Evolutionary conservation across 1,140 invertebrate species (phyloP).

Genomic region (Thalassaphorura encarpata): DNA sequence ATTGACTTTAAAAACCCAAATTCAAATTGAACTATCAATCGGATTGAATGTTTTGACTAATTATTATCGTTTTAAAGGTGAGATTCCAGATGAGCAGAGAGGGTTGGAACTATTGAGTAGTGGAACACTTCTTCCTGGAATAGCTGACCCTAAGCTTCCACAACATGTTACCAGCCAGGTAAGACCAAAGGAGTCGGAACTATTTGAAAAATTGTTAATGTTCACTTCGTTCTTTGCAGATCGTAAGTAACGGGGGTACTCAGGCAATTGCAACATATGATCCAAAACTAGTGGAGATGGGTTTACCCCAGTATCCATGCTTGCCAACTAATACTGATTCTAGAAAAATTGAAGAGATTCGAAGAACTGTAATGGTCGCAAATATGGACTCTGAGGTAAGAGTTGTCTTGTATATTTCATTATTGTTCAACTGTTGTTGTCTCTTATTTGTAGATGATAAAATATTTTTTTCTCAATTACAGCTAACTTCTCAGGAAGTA

Average conservation of each 20-base stretch:
- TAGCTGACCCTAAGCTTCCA: constrained; percentile 77
- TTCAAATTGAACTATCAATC: not conserved
- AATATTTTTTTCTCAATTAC: not conserved
- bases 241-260: constrained; percentile 71
- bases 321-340: constrained; percentile 82
- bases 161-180: constrained; percentile 73
- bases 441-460: not conserved
- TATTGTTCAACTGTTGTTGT: not conserved
- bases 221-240: constrained; percentile 39
- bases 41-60: not conserved
- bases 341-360: constrained; percentile 89
- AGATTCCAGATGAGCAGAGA: constrained; percentile 89
- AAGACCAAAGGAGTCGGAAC: constrained; percentile 10
- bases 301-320: constrained; percentile 82
- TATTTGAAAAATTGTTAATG: constrained; percentile 2
- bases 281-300: constrained; percentile 70
- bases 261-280: constrained; percentile 81
- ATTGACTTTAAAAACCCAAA: not conserved
- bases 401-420: not conserved
- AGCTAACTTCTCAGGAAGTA: constrained; percentile 55
- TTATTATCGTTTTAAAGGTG: constrained; percentile 44
- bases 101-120: constrained; percentile 83
- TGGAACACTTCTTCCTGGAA: constrained; percentile 61
- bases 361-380: constrained; percentile 72
- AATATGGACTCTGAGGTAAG: constrained; percentile 58